Percentiles rank a stretch among this genome's conserved stretches.
Evolutionary conservation across 2,797 vertebrate genomes (phyloP).

Genomic region (Emydoidea blandingii): DNA sequence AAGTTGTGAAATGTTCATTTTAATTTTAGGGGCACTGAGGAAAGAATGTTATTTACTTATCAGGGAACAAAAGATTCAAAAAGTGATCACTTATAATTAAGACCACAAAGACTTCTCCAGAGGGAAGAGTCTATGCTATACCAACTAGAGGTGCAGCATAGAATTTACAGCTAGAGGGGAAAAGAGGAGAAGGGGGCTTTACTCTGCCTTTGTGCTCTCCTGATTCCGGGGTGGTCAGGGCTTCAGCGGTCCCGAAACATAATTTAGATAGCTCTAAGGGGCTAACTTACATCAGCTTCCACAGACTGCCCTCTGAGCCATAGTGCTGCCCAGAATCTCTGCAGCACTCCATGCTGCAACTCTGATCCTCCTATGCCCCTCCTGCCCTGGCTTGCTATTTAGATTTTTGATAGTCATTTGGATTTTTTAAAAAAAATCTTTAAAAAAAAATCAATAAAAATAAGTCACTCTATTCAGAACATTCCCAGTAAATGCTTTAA

Average conservation of each 20-base stretch:
- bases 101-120: background rate
- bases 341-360: background rate
- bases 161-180: background rate
- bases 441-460: background rate
- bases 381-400: background rate
- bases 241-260: background rate
- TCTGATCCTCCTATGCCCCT: background rate
- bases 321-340: background rate
- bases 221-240: background rate
- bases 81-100: background rate
- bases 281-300: background rate
- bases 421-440: background rate
- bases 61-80: background rate
- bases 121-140: background rate
- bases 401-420: background rate
- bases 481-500: background rate
- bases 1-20: fast-evolving
- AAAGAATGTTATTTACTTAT: background rate
- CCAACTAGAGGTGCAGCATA: background rate
- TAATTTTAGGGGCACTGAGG: background rate
- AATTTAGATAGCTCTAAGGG: background rate
- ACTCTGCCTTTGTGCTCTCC: background rate
- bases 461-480: background rate
- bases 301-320: background rate
- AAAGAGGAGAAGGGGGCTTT: background rate